phyloP scores from a whole-genome alignment of 2,113 vertebrate species.

The Dicentrarchus labrax region DNA sequence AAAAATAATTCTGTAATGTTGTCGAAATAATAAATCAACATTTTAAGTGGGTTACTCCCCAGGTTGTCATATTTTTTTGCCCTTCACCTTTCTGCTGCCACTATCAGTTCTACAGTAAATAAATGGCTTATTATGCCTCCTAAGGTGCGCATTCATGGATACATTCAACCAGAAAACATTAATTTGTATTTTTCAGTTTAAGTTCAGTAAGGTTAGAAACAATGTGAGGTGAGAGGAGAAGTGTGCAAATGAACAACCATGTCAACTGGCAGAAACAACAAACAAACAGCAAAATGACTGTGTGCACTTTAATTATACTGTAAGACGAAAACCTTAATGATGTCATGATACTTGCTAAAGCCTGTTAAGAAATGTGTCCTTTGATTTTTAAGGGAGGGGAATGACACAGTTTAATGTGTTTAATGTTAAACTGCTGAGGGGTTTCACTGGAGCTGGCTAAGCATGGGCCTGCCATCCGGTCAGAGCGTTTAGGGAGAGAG shows the following conservation, averaged over 20 bases:
- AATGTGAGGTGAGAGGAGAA: background rate
- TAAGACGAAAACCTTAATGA: background rate
- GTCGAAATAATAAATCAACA: no score
- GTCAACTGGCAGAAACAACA: no score
- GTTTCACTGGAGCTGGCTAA: conserved; percentile 11
- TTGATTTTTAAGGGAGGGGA: background rate
- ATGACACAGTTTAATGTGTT: background rate
- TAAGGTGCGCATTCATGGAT: background rate
- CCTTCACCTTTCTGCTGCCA: background rate
- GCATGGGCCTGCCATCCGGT: conserved; percentile 17
- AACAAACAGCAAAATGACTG: background rate
- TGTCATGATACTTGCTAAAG: background rate
- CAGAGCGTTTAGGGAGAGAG: background rate
- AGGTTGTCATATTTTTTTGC: background rate
- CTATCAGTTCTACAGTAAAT: background rate
- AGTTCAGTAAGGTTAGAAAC: background rate
- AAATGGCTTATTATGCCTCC: background rate
- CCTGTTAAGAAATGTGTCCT: background rate
- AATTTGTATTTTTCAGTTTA: background rate
- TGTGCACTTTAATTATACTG: background rate
- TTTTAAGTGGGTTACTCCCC: no score
- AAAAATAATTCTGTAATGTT: no score
- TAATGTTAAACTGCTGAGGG: conserved; percentile 3
- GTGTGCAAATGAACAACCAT: background rate
- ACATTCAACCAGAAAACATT: background rate